Evolutionary conservation across 2,113 vertebrate species (phyloP).

Genomic region (Lepidothrix coronata): DNA sequence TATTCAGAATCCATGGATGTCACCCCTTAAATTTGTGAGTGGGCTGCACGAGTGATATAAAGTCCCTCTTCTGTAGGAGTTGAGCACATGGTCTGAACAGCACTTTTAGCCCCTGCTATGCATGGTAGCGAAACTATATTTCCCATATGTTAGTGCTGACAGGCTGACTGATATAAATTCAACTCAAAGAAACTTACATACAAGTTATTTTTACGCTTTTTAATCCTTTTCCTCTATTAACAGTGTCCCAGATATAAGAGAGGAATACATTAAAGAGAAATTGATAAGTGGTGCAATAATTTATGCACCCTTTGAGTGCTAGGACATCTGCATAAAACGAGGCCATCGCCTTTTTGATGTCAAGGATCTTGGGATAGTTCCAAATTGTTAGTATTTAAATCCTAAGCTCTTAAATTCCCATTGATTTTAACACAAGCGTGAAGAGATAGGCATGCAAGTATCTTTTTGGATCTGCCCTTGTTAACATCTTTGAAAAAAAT

Average conservation of each 20-base stretch:
- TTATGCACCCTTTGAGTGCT: slow-evolving; percentile 67
- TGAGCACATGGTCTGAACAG: slow-evolving; percentile 66
- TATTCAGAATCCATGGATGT: slow-evolving; percentile 47
- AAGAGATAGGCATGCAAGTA: slow-evolving; percentile 26
- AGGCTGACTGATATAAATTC: slow-evolving; percentile 69
- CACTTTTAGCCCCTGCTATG: slow-evolving; percentile 64
- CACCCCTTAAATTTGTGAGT: slow-evolving; percentile 63
- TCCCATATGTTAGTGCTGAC: slow-evolving; percentile 70
- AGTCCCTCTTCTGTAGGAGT: slow-evolving; percentile 64
- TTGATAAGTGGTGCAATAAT: slow-evolving; percentile 60
- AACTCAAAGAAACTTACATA: slow-evolving; percentile 64
- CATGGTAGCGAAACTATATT: slow-evolving; percentile 61
- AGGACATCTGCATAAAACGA: slow-evolving; percentile 60
- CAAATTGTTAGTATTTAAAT: slow-evolving; percentile 61
- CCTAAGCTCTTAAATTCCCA: slow-evolving; percentile 47
- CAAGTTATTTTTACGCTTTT: slow-evolving; percentile 63
- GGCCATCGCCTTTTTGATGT: slow-evolving; percentile 52
- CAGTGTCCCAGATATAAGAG: slow-evolving; percentile 46
- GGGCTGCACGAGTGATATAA: slow-evolving; percentile 52
- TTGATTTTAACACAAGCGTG: slow-evolving; percentile 36
- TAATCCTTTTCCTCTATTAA: slow-evolving; percentile 62
- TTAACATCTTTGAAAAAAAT: not conserved
- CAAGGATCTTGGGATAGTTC: slow-evolving; percentile 57
- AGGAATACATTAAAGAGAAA: slow-evolving; percentile 65
- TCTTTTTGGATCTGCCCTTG: slow-evolving; percentile 14